Conservation (phyloP, 2,888 invertebrate species). For the Drosophila phalerata region DNA sequence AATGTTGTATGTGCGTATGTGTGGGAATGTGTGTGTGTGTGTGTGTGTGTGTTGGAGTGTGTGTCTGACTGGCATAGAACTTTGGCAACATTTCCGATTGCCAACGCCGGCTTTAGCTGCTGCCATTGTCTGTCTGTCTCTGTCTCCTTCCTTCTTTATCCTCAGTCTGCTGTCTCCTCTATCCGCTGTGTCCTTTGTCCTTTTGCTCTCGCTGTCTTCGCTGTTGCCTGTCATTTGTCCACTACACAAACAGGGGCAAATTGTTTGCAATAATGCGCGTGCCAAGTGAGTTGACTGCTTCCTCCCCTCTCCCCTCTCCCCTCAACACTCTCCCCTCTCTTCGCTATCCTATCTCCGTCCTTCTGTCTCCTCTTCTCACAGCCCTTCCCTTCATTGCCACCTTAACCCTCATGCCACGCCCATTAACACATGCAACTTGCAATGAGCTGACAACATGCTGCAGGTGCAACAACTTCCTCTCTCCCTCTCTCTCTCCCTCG, state of each 20-base stretch:
- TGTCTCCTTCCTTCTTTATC: background rate
- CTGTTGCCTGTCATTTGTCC: conserved; percentile 69
- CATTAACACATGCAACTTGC: conserved; percentile 33
- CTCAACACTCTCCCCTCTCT: conserved; percentile 1
- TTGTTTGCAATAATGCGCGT: conserved; percentile 80
- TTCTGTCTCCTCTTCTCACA: background rate
- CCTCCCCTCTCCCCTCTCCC: background rate
- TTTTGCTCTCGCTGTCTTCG: conserved; percentile 16
- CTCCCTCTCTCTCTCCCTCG: too few species aligned
- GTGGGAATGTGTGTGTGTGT: conserved; percentile 3
- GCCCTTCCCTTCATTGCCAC: background rate
- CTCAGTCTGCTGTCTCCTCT: background rate
- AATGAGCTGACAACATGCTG: conserved; percentile 49
- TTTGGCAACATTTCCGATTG: conserved; percentile 82
- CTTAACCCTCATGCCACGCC: conserved; percentile 26
- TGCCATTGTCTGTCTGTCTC: conserved; percentile 54
- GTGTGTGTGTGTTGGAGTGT: conserved; percentile 30
- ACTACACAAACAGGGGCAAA: conserved; percentile 73
- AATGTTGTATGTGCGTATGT: background rate
- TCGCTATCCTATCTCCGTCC: too few species aligned
- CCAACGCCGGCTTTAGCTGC: conserved; percentile 51
- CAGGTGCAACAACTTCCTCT: conserved; percentile 47
- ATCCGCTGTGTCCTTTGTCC: conserved; percentile 57
- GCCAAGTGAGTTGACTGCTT: conserved; percentile 52
- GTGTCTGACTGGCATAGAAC: conserved; percentile 56